Evolutionary conservation across 2,113 vertebrate genomes (phyloP).

Genomic region (Cyrtonyx montezumae): DNA sequence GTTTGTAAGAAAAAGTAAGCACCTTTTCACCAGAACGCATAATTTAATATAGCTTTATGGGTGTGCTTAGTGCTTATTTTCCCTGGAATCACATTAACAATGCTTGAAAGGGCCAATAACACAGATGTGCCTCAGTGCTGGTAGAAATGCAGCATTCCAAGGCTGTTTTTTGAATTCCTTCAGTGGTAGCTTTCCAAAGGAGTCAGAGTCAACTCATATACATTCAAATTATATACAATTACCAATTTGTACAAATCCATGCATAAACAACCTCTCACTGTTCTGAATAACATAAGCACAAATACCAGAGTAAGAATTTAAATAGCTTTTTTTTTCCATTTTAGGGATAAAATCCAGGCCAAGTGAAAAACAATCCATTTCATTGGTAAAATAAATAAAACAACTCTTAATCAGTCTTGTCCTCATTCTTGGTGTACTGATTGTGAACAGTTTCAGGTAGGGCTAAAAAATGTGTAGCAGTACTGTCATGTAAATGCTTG

Average conservation of each 20-base stretch:
- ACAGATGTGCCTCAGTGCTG: neutral
- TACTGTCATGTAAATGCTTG: neutral
- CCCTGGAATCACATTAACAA: neutral
- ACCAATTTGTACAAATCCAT: neutral
- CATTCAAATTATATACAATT: neutral
- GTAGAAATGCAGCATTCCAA: neutral
- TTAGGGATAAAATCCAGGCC: neutral
- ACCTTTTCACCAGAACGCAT: neutral
- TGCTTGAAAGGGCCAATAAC: constrained; percentile 2
- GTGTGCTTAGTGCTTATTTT: neutral
- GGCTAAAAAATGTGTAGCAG: constrained; percentile 15
- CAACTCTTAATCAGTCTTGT: neutral
- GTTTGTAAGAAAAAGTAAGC: neutral
- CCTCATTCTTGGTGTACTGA: neutral
- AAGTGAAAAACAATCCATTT: constrained; percentile 27
- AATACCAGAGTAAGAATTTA: neutral
- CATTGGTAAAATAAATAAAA: neutral
- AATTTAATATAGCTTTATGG: neutral
- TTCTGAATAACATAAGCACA: neutral
- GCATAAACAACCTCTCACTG: constrained; percentile 11
- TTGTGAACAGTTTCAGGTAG: constrained; percentile 40
- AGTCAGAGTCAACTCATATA: neutral
- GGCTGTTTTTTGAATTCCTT: neutral
- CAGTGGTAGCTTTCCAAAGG: neutral
- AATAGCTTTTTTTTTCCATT: neutral